A percentile compares a stretch with the other conserved stretches of the same genome.
Evolutionary conservation across 2,888 invertebrate genomes (phyloP).

Genomic region (Podotricha telesiphe): DNA sequence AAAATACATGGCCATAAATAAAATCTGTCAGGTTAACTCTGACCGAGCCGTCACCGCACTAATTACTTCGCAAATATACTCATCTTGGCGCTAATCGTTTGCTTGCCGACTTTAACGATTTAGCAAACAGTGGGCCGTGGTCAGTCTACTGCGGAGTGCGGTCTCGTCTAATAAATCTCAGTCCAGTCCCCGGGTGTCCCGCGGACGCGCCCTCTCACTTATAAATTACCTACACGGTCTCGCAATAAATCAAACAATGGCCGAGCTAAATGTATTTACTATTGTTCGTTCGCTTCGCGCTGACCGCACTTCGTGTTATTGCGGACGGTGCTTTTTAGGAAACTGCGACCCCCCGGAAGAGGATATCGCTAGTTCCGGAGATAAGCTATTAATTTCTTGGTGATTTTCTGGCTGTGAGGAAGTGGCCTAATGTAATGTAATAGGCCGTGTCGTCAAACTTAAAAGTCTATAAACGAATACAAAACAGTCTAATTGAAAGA

Average conservation of each 20-base stretch:
- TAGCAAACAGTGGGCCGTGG: conserved; percentile 76
- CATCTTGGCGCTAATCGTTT: conserved; percentile 80
- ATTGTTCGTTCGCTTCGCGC: conserved; percentile 77
- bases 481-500: conserved; percentile 27
- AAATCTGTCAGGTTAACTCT: conserved; percentile 46
- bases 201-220: conserved; percentile 68
- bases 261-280: conserved; percentile 80
- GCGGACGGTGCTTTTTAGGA: conserved; percentile 68
- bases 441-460: conserved; percentile 15
- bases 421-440: conserved; percentile 65
- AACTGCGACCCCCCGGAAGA: conserved; percentile 72
- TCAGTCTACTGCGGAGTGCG: conserved; percentile 65
- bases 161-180: conserved; percentile 77
- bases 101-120: conserved; percentile 80
- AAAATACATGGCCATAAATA: conserved; percentile 43
- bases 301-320: conserved; percentile 49
- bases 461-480: background rate
- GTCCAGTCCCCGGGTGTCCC: conserved; percentile 72
- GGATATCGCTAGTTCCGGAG: conserved; percentile 63
- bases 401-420: conserved; percentile 55
- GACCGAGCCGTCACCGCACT: conserved; percentile 65
- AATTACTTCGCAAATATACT: conserved; percentile 82
- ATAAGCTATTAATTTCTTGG: conserved; percentile 60
- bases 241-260: conserved; percentile 79
- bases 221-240: conserved; percentile 83